Base-by-base conservation (phyloP, 2,888 invertebrate species). In the Drepanosiphum platanoidis region DNA sequence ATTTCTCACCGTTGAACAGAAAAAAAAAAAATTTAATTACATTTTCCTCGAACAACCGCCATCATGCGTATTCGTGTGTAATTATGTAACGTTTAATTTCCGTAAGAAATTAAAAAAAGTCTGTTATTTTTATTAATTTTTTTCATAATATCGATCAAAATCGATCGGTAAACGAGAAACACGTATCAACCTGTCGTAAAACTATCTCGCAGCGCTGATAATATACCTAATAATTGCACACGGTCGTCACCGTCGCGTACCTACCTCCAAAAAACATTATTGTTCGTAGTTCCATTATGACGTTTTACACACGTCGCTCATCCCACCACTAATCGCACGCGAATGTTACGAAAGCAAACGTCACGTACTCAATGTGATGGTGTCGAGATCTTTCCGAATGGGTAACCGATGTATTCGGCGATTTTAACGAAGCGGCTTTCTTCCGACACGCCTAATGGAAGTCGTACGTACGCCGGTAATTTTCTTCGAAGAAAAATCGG, bases 371-470 rank as follows among this genome's bases (percentile, higher is more conserved):
- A 58, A 71, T 27, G 70, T n/a, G 22, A 61, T 27, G 27, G 58
- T 30, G 80, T 71, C 70, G 36, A 70, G 80, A 81, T 81, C 70
- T 80, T 80, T 70, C 71, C 81, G 81, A 71, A 80, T 36, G 70
- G 80, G 70, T 80, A 70, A 71, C 71, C 39, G 39, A 81, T 58
- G 81, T 39, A 39, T 71, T 81, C 58, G 71, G 58, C 8, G 81
- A 71, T 81, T 81, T 71, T 58, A 81, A 81, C 81, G 81, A 61
- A 81, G 30, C 81, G 58, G 81, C 81, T 81, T 81, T 81, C 81
- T 81, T 81, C 52, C 81, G 81, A 71, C 81, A 58, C 81, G 81
- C 71, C 71, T 30, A 71, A 71, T 32, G 81, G 81, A 71, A 61
- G 71, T 39, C 58, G 39, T 61, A 39, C 32, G 3, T 70, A 70